Evolutionary conservation across 2,797 vertebrate species (phyloP).

Genomic region (Acanthopagrus latus): DNA sequence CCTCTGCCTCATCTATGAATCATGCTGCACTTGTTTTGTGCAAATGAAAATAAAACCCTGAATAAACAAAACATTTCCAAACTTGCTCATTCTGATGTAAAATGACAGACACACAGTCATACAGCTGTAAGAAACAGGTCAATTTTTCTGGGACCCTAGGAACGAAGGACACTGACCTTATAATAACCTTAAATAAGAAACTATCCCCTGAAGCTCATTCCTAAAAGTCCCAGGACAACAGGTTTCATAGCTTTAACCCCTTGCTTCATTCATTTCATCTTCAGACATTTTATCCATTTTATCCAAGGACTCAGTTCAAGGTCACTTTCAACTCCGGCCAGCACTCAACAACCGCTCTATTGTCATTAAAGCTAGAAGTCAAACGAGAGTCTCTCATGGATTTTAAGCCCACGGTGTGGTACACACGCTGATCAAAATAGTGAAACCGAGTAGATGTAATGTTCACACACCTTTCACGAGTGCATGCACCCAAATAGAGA

Average conservation of each 20-base stretch:
- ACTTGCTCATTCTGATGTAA: constrained; percentile 5
- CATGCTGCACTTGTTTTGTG: constrained; percentile 36
- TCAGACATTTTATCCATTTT: constrained; percentile 21
- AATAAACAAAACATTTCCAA: constrained; percentile 33
- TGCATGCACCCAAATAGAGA: constrained; percentile 16
- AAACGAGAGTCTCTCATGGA: constrained; percentile 1
- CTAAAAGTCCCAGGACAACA: background rate
- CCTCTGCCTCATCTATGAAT: constrained; percentile 39
- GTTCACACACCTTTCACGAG: constrained; percentile 16
- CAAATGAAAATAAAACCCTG: background rate
- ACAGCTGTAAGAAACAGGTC: background rate
- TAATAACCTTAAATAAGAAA: constrained; percentile 11
- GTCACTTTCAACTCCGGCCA: constrained; percentile 37
- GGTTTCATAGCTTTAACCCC: background rate
- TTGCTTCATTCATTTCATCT: constrained; percentile 16
- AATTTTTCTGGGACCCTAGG: background rate
- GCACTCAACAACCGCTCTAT: constrained; percentile 9
- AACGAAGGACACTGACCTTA: constrained; percentile 10
- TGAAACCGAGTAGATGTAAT: constrained; percentile 22
- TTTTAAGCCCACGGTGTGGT: background rate
- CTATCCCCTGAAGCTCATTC: background rate
- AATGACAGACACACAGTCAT: background rate
- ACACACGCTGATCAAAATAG: constrained; percentile 13
- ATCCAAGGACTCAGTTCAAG: constrained; percentile 48
- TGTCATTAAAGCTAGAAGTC: constrained; percentile 27